Base-by-base conservation (phyloP, 2,797 vertebrate species). In the Ammospiza maritima region DNA sequence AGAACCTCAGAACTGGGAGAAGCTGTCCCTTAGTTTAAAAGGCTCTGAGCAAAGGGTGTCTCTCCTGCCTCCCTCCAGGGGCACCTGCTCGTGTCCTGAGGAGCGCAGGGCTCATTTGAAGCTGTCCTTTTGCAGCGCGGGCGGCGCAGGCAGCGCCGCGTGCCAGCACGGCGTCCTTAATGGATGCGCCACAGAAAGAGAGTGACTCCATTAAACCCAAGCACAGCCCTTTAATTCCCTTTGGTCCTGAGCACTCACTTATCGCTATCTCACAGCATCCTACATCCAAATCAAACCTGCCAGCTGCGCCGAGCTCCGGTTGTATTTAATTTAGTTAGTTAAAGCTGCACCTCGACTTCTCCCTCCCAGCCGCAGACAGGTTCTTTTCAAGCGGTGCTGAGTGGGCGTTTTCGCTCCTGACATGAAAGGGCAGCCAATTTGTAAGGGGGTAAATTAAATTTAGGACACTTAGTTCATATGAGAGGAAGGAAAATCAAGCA, bases 211-310 rank as follows among this genome's bases (percentile, higher is more conserved):
- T 95, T 94, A 96, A 97, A 96, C 91, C 88, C 22, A 91, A 96
- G 96, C 60, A 79, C 85, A 93, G 92, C 82, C 94, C 94, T 95
- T 96, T 95, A 95, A 96, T 96, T 97, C 95, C 93, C 90, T 96
- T 93, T 94, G 92, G 90, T 91, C 84, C 84, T 78, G 67, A 92
- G 72, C 78, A 25, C 94, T 96, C 96, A 96, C 95, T 95, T 97
- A 95, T 96, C 96, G 47, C 89, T 88, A 94, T 97, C 95, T 96
- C 85, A 80, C 93, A 96, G 88, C 93, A 64, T 91, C 93, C 94
- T 95, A 79, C 92, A 95, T 85, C 95, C 95, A 97, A 96, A 97
- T 97, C 95, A 97, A 96, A 97, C 91, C 96, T 97, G 96, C 90
- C 96, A 97, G 90, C 84, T 96, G 87, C 90, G 91, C 84, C 21